Evolutionary conservation across 2,888 invertebrate genomes (phyloP), one percentile per base, ranked within the genome.

Genomic region (Blomia tropicalis): DNA sequence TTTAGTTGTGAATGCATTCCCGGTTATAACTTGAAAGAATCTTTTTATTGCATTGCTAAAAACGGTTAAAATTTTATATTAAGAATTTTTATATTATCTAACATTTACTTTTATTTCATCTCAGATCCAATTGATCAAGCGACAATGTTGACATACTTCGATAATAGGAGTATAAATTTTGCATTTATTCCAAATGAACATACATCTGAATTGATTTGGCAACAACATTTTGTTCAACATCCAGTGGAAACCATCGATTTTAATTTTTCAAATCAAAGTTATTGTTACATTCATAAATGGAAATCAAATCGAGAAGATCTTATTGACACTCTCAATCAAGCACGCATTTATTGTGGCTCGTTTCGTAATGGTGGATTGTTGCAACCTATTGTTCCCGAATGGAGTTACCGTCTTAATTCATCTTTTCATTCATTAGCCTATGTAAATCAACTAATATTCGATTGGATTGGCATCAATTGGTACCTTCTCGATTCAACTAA

Each of bases 401-500:
- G 51, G 51, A 47, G 22, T 22, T 56, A 19, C 11, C 2, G 14
- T 7, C 51, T 43, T 25, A 5, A 43, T 17, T 41, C 59, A 43
- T 14, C 36, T 44, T 43, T 58, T 43, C 22, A 41, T 58, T 58
- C 59, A 2, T 22, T 44, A 2, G 7, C 22, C 3, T 25, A 4
- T n/a, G 29, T 43, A 23, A 11, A n/a, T 4, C 59, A 58, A 27
- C n/a, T 58, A 1, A 22, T 22, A 11, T 43, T 81, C 59, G 87
- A 87, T 74, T 85, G 84, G 83, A 75, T 85, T 41, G 82, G 84
- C 19, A 83, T 80, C 79, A 87, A 87, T 75, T 78, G 90, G 70
- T 89, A 87, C 76, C 90, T 89, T 87, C 82, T 85, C 63, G 88
- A 89, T 76, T 82, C 83, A 14, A 82, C 83, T 66, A 80, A 83